phyloP scores from a whole-genome alignment of 1,140 invertebrate genomes.

The Listronotus oregonensis region DNA sequence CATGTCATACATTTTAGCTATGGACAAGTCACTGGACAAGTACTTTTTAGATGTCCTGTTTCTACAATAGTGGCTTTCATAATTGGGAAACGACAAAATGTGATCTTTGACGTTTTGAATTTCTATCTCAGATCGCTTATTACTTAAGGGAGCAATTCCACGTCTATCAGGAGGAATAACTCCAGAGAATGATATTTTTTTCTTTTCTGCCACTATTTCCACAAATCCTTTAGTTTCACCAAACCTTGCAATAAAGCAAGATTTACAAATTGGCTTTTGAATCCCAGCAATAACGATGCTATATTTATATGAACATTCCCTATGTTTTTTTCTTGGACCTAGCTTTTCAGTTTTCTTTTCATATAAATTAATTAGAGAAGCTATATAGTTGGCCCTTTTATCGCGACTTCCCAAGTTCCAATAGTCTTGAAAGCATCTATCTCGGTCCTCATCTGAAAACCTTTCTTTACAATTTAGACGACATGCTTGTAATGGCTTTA shows the following conservation, averaged over 20 bases:
- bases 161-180: neutral
- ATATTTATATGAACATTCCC: neutral
- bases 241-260: neutral
- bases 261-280: neutral
- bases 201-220: neutral
- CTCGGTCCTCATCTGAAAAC: neutral
- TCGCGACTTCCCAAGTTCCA: neutral
- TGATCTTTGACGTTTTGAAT: neutral
- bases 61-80: conserved; percentile 1
- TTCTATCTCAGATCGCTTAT: neutral
- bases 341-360: no score
- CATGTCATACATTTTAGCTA: no score
- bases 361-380: neutral
- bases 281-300: neutral
- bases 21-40: neutral
- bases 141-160: neutral
- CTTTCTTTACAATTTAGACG: neutral
- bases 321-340: no score
- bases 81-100: neutral
- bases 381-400: conserved; percentile 4
- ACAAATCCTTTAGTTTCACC: neutral
- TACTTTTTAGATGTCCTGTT: conserved; percentile 7
- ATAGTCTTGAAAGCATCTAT: neutral
- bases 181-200: conserved; percentile 3
- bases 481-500: neutral